Conservation (phyloP, 2,113 vertebrate species). For the Chionomys nivalis region DNA sequence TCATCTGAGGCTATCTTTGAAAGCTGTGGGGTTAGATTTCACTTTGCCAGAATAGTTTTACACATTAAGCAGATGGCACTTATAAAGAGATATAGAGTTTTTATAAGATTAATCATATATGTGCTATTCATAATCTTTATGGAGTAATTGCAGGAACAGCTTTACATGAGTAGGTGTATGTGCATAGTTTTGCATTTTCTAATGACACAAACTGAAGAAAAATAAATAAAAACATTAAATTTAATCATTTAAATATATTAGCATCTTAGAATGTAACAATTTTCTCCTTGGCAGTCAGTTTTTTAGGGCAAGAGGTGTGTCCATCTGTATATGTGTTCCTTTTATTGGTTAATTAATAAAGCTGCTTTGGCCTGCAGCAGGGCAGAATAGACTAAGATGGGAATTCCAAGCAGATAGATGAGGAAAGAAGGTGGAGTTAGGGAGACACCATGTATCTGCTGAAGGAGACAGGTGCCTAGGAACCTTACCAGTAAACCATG, state of each 20-base stretch:
- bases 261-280: constrained; percentile 44
- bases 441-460: no score
- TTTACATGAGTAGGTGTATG: constrained; percentile 38
- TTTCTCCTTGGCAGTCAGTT: constrained; percentile 50
- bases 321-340: no score
- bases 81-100: not conserved
- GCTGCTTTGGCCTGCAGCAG: no score
- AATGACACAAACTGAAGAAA: constrained; percentile 46
- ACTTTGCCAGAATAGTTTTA: not conserved
- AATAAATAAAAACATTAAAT: constrained; percentile 50
- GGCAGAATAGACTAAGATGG: no score
- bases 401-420: no score
- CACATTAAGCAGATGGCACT: constrained; percentile 15
- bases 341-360: no score
- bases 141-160: not conserved
- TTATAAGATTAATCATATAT: constrained; percentile 38
- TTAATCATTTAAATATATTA: constrained; percentile 58
- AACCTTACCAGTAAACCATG: no score
- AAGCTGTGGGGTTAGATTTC: constrained; percentile 47
- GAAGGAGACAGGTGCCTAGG: no score
- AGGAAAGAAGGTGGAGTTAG: no score
- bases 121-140: constrained; percentile 39
- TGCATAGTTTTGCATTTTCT: not conserved
- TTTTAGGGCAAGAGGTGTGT: not conserved
- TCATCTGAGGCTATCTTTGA: constrained; percentile 23